Evolutionary conservation across 2,113 vertebrate genomes (phyloP).

Genomic region (Trachemys scripta): DNA sequence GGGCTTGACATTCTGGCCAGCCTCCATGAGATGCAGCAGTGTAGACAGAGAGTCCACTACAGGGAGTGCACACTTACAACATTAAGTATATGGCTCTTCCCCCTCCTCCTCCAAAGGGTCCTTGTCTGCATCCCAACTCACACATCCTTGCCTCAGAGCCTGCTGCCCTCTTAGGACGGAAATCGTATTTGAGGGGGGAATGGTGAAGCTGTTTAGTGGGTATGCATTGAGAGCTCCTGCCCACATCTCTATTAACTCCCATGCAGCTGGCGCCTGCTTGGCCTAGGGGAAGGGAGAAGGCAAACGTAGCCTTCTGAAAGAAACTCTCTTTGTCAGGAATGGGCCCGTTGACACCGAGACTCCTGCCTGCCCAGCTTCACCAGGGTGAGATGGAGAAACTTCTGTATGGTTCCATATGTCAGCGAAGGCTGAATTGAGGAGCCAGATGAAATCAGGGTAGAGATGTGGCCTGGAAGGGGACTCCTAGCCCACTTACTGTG

Average conservation of each 20-base stretch:
- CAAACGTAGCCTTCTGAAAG: neutral
- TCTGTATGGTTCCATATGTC: neutral
- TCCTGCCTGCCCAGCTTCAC: neutral
- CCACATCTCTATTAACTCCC: neutral
- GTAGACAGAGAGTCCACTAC: neutral
- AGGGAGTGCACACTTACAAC: neutral
- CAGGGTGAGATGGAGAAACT: neutral
- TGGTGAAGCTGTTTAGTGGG: neutral
- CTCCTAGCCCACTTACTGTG: neutral
- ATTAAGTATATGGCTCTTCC: neutral
- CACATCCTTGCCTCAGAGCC: neutral
- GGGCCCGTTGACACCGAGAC: neutral
- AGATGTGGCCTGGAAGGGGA: neutral
- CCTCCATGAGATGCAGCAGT: neutral
- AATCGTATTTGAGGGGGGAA: neutral
- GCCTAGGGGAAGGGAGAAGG: neutral
- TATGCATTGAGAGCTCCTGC: neutral
- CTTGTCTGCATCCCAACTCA: constrained; percentile 25
- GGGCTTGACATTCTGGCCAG: neutral
- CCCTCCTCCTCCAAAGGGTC: neutral
- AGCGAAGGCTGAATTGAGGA: neutral
- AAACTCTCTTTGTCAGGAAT: neutral
- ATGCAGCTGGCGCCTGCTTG: neutral
- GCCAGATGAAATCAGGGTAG: neutral
- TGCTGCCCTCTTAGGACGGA: neutral